Evolutionary conservation across 2,113 vertebrate genomes (phyloP).

Genomic region (Empidonax traillii): DNA sequence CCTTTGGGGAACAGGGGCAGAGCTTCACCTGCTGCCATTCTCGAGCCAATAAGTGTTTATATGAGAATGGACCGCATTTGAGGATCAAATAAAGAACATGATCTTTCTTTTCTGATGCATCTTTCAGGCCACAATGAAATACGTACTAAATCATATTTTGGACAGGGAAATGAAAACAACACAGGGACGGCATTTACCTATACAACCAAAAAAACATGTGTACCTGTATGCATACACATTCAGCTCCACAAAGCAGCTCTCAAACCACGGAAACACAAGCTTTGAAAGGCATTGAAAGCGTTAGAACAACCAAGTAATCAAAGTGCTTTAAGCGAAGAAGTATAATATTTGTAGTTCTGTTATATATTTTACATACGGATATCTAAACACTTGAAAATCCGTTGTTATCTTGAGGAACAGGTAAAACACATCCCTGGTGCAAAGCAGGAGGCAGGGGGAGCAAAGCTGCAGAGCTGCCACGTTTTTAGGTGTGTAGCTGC

Average conservation of each 20-base stretch:
- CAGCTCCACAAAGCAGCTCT: not conserved
- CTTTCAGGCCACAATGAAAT: not conserved
- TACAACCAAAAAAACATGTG: not conserved
- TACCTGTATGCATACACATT: not conserved
- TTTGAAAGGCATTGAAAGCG: not conserved
- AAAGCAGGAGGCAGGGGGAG: not conserved
- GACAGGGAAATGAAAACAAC: not conserved
- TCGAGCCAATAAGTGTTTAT: not conserved
- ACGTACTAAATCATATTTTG: not conserved
- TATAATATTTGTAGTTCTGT: not conserved
- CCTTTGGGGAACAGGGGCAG: not conserved
- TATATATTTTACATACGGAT: not conserved
- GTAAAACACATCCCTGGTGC: not conserved
- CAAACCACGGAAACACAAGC: not conserved
- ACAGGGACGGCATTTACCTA: not conserved
- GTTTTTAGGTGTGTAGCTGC: not conserved
- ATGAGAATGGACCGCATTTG: not conserved
- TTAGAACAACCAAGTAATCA: not conserved
- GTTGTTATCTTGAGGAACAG: not conserved
- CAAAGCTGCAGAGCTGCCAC: not conserved
- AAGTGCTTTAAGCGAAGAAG: not conserved
- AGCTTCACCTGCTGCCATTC: not conserved
- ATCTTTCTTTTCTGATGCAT: not conserved
- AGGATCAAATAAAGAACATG: not conserved
- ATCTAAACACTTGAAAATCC: not conserved